These are phyloP conservation scores for Gambusia affinis DNA, from an alignment of 2,113 vertebrate genomes.

Conservation along the genomic window DNA sequence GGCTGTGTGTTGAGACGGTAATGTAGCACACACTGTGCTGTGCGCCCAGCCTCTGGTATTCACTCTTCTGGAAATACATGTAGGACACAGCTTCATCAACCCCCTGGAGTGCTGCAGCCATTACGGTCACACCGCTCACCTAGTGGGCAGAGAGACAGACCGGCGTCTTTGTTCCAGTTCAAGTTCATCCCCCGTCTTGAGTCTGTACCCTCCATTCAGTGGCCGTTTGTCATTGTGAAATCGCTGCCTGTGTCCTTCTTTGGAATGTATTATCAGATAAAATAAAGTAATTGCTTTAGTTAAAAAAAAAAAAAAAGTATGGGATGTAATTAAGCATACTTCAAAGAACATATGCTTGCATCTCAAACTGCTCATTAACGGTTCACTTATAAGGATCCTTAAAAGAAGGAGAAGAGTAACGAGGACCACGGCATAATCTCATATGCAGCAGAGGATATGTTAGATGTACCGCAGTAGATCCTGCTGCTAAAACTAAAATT, in stretches of 20 bases:
- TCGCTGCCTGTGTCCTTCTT: slow-evolving; percentile 8
- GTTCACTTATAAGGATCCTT: slow-evolving; percentile 16
- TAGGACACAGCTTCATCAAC: slow-evolving; percentile 67
- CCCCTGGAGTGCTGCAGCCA: slow-evolving; percentile 62
- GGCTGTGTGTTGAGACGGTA: slow-evolving; percentile 44
- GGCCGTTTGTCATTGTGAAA: slow-evolving; percentile 40
- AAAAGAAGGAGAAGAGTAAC: slow-evolving; percentile 31
- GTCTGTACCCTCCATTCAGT: slow-evolving; percentile 35
- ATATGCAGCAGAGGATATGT: slow-evolving; percentile 27
- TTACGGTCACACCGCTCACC: slow-evolving; percentile 71
- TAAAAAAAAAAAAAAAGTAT: slow-evolving; percentile 8
- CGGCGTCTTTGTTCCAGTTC: slow-evolving; percentile 52
- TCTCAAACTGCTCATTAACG: slow-evolving; percentile 37
- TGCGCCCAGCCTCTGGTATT: slow-evolving; percentile 45
- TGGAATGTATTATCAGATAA: slow-evolving; percentile 27
- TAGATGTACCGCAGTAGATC: slow-evolving; percentile 21
- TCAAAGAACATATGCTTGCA: slow-evolving; percentile 35
- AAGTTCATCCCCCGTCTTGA: slow-evolving; percentile 59
- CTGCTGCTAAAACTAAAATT: not conserved
- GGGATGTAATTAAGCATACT: slow-evolving; percentile 35
- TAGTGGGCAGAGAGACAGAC: slow-evolving; percentile 57
- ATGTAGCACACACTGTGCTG: slow-evolving; percentile 54
- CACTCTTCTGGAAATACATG: slow-evolving; percentile 71
- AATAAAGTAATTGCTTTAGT: slow-evolving; percentile 16
- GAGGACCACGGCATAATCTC: slow-evolving; percentile 22